phyloP scores from a whole-genome alignment of 2,797 vertebrate species.

The Phyllotis vaccarum region DNA sequence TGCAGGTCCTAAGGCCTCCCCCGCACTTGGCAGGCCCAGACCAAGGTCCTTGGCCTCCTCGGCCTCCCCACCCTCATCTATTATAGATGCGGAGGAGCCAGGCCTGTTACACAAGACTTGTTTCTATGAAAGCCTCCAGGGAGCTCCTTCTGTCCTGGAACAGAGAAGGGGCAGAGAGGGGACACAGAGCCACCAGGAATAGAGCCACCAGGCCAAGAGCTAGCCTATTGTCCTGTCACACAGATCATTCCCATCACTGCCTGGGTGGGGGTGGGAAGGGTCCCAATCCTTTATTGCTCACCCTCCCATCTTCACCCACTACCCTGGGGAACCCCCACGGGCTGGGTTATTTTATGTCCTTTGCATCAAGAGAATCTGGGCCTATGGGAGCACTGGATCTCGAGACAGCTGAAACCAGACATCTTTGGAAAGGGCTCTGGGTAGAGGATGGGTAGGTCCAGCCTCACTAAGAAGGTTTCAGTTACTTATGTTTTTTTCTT shows the following conservation, averaged over 20 bases:
- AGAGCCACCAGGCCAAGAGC: background rate
- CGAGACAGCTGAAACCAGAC: background rate
- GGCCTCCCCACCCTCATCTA: slow-evolving; percentile 72
- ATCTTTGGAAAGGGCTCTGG: background rate
- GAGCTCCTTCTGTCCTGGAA: background rate
- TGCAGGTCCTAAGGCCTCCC: slow-evolving; percentile 34
- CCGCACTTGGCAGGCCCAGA: slow-evolving; percentile 63
- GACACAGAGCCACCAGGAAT: background rate
- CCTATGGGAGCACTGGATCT: background rate
- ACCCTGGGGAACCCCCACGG: background rate
- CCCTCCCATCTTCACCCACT: background rate
- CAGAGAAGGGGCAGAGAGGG: slow-evolving; percentile 57
- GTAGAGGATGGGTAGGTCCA: background rate
- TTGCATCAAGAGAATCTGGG: slow-evolving; percentile 37
- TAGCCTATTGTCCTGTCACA: background rate
- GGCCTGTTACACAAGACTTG: slow-evolving; percentile 79
- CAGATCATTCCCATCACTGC: background rate
- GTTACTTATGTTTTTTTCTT: background rate
- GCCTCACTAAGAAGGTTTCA: background rate
- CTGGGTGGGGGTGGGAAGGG: background rate
- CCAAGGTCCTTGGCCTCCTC: slow-evolving; percentile 41
- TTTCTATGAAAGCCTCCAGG: slow-evolving; percentile 75
- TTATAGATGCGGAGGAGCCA: slow-evolving; percentile 78
- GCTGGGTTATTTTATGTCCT: slow-evolving; percentile 27
- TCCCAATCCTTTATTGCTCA: background rate